Evolutionary conservation across 2,797 vertebrate species (phyloP).

Genomic region (Trachops cirrhosus): DNA sequence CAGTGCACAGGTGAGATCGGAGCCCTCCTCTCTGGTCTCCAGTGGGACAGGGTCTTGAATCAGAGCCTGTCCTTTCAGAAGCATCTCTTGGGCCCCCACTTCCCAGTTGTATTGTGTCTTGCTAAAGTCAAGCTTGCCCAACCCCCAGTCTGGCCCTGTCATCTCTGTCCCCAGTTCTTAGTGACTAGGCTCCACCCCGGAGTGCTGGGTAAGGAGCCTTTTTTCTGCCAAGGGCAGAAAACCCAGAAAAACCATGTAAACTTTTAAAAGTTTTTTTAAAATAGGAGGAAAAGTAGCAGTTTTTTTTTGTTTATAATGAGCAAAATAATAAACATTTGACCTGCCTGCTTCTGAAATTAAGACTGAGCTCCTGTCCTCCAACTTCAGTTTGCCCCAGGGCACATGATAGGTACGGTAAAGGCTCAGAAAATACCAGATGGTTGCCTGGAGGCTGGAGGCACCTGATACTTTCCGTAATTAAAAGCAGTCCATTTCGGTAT

Average conservation of each 20-base stretch:
- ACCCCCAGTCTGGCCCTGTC: background rate
- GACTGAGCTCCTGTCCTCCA: background rate
- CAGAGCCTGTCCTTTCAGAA: background rate
- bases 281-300: background rate
- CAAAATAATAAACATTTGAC: background rate
- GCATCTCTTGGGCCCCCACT: background rate
- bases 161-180: background rate
- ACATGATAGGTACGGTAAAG: rapidly evolving
- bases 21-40: background rate
- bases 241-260: background rate
- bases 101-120: background rate
- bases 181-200: background rate
- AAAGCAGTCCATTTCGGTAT: background rate
- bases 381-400: background rate
- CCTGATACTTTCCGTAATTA: background rate
- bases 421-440: background rate
- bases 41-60: background rate
- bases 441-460: background rate
- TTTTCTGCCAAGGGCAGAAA: background rate
- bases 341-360: background rate
- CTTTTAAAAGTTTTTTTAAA: background rate
- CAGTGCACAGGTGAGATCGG: rapidly evolving
- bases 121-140: background rate
- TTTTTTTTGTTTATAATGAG: background rate
- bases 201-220: background rate